phyloP scores from a whole-genome alignment of 2,888 invertebrate genomes.

The Habroteleia sp. region DNA sequence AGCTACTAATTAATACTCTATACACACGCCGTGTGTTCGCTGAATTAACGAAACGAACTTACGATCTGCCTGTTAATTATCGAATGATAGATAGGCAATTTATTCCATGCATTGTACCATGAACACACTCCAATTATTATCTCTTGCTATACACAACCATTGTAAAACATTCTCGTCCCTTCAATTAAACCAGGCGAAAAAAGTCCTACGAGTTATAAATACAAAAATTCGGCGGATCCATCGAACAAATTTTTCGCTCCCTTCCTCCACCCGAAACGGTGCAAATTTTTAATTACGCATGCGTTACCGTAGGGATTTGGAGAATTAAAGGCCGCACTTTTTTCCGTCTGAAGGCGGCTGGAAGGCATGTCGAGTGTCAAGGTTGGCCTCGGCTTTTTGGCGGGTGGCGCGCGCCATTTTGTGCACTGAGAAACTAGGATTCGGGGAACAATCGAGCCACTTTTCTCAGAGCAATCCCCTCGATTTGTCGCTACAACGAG shows the following conservation, averaged over 20 bases:
- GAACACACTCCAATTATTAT: conserved; percentile 57
- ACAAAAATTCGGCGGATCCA: conserved; percentile 14
- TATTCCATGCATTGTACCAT: conserved; percentile 66
- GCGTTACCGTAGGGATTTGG: conserved; percentile 18
- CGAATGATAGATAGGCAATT: conserved; percentile 69
- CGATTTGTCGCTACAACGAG: conserved; percentile 63
- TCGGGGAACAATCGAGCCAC: too few species aligned
- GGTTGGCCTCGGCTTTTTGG: conserved; percentile 31
- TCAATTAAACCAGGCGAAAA: conserved; percentile 32
- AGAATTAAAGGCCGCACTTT: conserved; percentile 23
- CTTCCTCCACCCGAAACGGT: not conserved
- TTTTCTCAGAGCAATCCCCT: conserved; percentile 47
- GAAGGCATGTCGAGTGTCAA: conserved; percentile 31
- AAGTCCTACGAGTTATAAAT: conserved; percentile 27
- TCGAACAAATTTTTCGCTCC: not conserved
- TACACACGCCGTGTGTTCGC: conserved; percentile 33
- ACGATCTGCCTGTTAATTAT: conserved; percentile 75
- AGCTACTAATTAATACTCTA: conserved; percentile 57
- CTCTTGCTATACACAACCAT: conserved; percentile 43
- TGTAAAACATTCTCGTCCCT: conserved; percentile 51
- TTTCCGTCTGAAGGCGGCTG: conserved; percentile 28
- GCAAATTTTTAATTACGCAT: conserved; percentile 22
- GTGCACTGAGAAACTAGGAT: conserved; percentile 35
- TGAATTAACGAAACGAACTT: conserved; percentile 70
- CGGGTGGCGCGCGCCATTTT: conserved; percentile 52